phyloP scores from a whole-genome alignment of 30 jellyfish, hydroid and myxozoan genomes.

The Cassiopea andromeda region DNA sequence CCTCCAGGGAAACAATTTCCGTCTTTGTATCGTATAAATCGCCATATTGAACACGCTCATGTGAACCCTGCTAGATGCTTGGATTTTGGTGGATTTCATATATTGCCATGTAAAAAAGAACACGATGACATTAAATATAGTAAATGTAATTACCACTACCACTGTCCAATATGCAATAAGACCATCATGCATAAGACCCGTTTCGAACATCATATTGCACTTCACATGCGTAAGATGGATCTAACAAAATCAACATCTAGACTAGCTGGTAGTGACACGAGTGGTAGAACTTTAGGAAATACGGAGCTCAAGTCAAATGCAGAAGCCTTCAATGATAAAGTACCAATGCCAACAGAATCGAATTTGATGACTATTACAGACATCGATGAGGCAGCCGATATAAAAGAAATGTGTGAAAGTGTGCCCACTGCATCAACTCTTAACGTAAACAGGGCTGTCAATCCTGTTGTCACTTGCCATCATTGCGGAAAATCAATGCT shows the following conservation, averaged over 20 bases:
- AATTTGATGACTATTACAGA: background rate
- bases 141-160: background rate
- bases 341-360: background rate
- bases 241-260: background rate
- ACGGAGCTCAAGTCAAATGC: no score
- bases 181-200: background rate
- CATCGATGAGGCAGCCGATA: background rate
- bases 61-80: background rate
- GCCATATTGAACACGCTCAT: background rate
- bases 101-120: constrained; percentile 1
- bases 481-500: background rate
- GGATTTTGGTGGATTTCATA: background rate
- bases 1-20: background rate
- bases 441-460: background rate
- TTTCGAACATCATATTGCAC: background rate
- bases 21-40: background rate
- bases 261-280: background rate
- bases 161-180: constrained; percentile 3
- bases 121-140: background rate
- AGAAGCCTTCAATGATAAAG: background rate
- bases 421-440: no score
- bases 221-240: background rate
- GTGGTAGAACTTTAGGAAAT: no score
- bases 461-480: constrained; percentile 10
- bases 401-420: background rate